phyloP scores from a whole-genome alignment of 2,797 vertebrate species.

The Myripristis jacobus region DNA sequence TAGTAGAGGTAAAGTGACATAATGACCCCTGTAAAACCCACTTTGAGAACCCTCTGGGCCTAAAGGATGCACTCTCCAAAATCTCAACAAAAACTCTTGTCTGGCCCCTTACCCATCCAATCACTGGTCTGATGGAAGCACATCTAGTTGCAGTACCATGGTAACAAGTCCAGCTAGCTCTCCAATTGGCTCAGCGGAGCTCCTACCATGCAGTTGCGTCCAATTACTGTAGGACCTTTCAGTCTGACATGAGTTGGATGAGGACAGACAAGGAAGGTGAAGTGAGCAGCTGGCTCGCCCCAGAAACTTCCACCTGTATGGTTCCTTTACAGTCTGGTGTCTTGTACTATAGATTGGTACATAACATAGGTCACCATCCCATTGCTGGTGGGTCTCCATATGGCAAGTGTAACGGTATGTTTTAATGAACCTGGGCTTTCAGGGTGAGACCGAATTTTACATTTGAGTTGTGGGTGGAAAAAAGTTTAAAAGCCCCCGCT shows the following conservation, averaged over 20 bases:
- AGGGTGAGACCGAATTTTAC: slow-evolving; percentile 37
- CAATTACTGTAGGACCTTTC: slow-evolving; percentile 56
- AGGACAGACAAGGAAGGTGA: slow-evolving; percentile 53
- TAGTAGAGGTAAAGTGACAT: slow-evolving; percentile 46
- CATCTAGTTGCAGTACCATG: slow-evolving; percentile 48
- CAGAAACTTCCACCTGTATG: slow-evolving; percentile 37
- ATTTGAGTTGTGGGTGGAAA: slow-evolving; percentile 47
- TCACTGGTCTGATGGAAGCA: slow-evolving; percentile 38
- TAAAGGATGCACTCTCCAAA: slow-evolving; percentile 38
- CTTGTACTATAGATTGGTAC: slow-evolving; percentile 22
- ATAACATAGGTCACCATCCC: slow-evolving; percentile 33
- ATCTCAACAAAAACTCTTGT: slow-evolving; percentile 44
- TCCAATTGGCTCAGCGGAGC: slow-evolving; percentile 46
- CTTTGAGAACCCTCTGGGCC: slow-evolving; percentile 38
- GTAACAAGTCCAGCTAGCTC: slow-evolving; percentile 62
- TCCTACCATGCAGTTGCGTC: slow-evolving; percentile 52
- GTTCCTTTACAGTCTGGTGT: slow-evolving; percentile 31
- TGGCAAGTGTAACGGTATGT: slow-evolving; percentile 34
- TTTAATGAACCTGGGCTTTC: slow-evolving; percentile 60
- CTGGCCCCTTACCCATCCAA: slow-evolving; percentile 48
- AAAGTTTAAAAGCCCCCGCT: slow-evolving; percentile 46
- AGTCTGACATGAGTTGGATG: slow-evolving; percentile 64
- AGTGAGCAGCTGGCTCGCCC: slow-evolving; percentile 57
- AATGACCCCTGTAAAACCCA: slow-evolving; percentile 42
- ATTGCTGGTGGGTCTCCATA: slow-evolving; percentile 38